These are phyloP conservation scores for Atta texana DNA, from an alignment of 1,140 invertebrate species.

Conservation along the genomic window DNA sequence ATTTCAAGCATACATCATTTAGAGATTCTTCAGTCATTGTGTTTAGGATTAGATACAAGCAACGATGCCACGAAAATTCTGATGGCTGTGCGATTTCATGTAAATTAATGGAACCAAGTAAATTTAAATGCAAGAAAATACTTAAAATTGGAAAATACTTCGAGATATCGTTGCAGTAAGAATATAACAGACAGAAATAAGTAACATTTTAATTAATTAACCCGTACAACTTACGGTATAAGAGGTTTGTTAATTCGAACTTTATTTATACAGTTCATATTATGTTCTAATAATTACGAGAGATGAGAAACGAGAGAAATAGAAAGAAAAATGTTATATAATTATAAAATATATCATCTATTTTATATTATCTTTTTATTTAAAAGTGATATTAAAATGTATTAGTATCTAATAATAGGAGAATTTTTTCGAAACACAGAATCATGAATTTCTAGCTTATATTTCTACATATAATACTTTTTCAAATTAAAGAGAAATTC, in stretches of 20 bases:
- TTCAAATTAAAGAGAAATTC: slow-evolving; percentile 9
- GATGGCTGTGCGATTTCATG: slow-evolving; percentile 15
- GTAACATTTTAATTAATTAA: slow-evolving; percentile 12
- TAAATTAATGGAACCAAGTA: slow-evolving; percentile 35
- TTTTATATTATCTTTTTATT: not conserved
- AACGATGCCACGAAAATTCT: slow-evolving; percentile 18
- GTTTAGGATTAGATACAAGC: not conserved
- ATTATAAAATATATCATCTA: not conserved
- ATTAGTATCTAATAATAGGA: not conserved
- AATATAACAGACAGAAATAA: slow-evolving; percentile 10
- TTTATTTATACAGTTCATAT: slow-evolving; percentile 8
- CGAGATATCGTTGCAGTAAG: not conserved
- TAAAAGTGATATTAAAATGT: not conserved
- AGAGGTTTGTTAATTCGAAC: not conserved
- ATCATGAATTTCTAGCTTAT: not conserved
- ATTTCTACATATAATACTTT: not conserved
- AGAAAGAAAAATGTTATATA: not conserved
- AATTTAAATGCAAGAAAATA: slow-evolving; percentile 33
- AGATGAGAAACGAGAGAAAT: not conserved
- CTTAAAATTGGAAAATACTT: slow-evolving; percentile 37
- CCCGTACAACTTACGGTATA: slow-evolving; percentile 3
- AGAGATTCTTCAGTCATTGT: not conserved
- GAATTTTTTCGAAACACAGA: not conserved
- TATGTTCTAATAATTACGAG: not conserved
- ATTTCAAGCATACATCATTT: slow-evolving; percentile 25